These are phyloP conservation scores for Ciona savignyi DNA, from an alignment of 23 tunicate species.

Conservation along the genomic window DNA sequence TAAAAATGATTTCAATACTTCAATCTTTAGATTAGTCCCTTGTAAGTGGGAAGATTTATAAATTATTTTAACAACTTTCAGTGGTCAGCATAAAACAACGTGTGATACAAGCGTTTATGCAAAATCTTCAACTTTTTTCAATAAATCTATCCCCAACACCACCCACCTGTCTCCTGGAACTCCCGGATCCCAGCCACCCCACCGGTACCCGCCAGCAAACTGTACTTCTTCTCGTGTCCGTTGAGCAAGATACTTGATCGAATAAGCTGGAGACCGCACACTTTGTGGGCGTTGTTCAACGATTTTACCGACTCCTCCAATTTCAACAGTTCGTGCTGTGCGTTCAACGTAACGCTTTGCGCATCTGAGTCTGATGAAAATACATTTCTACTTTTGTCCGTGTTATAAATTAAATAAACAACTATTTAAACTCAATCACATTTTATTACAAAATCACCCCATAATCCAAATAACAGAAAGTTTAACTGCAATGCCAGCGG, in stretches of 20 bases:
- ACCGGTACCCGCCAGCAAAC: slow-evolving; percentile 46
- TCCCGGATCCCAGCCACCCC: slow-evolving; percentile 88
- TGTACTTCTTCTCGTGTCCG: slow-evolving; percentile 56
- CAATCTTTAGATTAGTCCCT: too few relatives aligned
- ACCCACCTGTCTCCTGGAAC: slow-evolving; percentile 63
- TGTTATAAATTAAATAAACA: too few relatives aligned
- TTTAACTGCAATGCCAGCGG: too few relatives aligned
- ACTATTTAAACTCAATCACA: too few relatives aligned
- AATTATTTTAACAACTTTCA: too few relatives aligned
- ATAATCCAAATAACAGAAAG: too few relatives aligned
- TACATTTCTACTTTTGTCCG: too few relatives aligned
- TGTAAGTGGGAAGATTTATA: too few relatives aligned
- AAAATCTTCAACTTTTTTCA: background rate
- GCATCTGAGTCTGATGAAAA: slow-evolving; percentile 59
- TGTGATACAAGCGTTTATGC: background rate
- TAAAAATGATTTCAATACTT: background rate
- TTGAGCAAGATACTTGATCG: slow-evolving; percentile 37
- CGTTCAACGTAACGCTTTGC: slow-evolving; percentile 80
- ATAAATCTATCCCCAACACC: background rate
- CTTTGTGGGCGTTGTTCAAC: slow-evolving; percentile 25
- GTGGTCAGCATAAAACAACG: too few relatives aligned
- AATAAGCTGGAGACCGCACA: slow-evolving; percentile 31
- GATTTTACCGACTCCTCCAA: slow-evolving; percentile 54
- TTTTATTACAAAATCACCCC: too few relatives aligned
- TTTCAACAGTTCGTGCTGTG: slow-evolving; percentile 47